These are phyloP conservation scores for Cydia amplana DNA, from an alignment of 1,140 invertebrate species.

Conservation along the genomic window DNA sequence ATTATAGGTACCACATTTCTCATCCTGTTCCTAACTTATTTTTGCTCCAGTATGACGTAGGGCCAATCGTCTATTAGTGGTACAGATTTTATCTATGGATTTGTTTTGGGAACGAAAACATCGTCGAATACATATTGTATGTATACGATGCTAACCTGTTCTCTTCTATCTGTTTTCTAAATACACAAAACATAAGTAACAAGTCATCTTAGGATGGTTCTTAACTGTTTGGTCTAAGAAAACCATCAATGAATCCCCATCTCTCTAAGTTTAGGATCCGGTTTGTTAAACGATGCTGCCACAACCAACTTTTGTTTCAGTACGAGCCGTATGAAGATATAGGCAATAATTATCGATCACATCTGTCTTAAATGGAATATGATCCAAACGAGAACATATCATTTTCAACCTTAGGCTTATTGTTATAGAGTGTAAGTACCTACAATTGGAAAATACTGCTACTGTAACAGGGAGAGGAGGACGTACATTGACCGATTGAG, in stretches of 20 bases:
- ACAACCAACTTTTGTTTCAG: slow-evolving; percentile 68
- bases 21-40: too few species aligned
- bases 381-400: too few species aligned
- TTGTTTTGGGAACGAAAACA: background rate
- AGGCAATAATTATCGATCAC: slow-evolving; percentile 24
- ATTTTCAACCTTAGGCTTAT: background rate
- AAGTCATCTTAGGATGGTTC: slow-evolving; percentile 3
- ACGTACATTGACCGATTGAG: background rate
- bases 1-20: too few species aligned
- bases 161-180: background rate
- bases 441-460: background rate
- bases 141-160: background rate
- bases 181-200: background rate
- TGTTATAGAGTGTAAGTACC: background rate
- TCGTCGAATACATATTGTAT: background rate
- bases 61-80: too few species aligned
- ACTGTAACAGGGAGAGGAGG: background rate
- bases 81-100: background rate
- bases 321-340: slow-evolving; percentile 54
- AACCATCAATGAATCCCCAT: slow-evolving; percentile 63
- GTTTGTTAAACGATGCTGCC: slow-evolving; percentile 61
- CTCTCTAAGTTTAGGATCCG: slow-evolving; percentile 49
- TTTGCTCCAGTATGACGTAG: too few species aligned
- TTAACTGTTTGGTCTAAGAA: slow-evolving; percentile 32
- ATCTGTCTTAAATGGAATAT: background rate